Evolutionary conservation across 2,113 vertebrate species (phyloP).

Genomic region (Muscicapa adusta): DNA sequence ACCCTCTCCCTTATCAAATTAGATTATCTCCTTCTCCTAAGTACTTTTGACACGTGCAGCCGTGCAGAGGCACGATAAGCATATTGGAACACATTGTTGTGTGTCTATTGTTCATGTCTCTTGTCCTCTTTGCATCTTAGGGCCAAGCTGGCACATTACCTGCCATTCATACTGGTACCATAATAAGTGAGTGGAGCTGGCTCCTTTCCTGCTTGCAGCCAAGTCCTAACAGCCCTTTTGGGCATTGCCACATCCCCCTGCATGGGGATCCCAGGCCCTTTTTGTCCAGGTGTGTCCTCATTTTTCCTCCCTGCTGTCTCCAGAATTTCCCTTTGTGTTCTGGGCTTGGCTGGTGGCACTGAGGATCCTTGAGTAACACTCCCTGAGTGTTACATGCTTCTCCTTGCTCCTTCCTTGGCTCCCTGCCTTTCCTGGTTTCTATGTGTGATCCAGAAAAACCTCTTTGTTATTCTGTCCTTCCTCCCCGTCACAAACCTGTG

Average conservation of each 20-base stretch:
- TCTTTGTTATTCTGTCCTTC: constrained; percentile 49
- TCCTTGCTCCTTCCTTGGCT: background rate
- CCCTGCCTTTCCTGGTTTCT: background rate
- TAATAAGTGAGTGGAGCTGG: background rate
- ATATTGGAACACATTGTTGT: background rate
- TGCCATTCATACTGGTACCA: background rate
- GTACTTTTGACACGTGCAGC: background rate
- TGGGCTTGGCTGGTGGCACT: background rate
- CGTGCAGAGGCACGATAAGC: background rate
- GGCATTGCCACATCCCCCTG: background rate
- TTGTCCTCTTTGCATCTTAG: background rate
- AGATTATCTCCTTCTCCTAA: constrained; percentile 6
- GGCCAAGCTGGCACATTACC: background rate
- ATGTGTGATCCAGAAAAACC: background rate
- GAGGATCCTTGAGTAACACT: background rate
- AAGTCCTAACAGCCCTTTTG: fast-evolving
- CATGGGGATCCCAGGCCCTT: fast-evolving
- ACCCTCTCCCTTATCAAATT: constrained; percentile 27
- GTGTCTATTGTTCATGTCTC: background rate
- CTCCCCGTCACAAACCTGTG: background rate
- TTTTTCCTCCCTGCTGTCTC: background rate
- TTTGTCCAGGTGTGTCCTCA: background rate
- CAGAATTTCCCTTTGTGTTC: background rate
- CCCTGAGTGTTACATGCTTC: background rate
- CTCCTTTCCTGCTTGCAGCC: background rate